Base-by-base conservation (phyloP, 2,113 vertebrate species). In the Heterotilapia buettikoferi region DNA sequence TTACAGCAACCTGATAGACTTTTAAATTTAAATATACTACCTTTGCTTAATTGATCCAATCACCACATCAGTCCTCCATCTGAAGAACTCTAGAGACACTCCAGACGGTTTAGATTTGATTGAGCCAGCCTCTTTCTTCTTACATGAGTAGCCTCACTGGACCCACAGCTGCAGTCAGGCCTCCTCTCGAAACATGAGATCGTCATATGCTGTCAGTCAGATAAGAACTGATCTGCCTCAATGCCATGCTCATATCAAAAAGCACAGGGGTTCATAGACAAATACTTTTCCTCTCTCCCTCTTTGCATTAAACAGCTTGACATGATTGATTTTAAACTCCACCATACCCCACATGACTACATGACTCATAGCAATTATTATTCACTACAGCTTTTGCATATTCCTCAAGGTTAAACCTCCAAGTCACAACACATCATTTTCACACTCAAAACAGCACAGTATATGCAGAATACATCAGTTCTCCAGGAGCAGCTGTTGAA, bases 1-100 rank as follows among this genome's bases (percentile, higher is more conserved):
- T 91, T 84, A 45, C 73, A 76, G 82, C 83, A 81, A 84, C 85
- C 56, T n/a, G 19, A 63, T 86, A 86, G 59, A 81, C 86, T 92
- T 91, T 94, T 91, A 91, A 43, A 85, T 87, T 68, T 63, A 63
- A 63, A 63, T 61, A 59, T 61, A 83, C 16, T 80, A 80, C 84
- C 57, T 89, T 92, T 85, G 19, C 80, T 59, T 90, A 86, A 91
- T 83, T 87, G 90, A 92, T 90, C 90, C 84, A 94, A 92, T 94
- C 91, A 93, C 38, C 76, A 85, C 38, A 78, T 24, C 80, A 43
- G 38, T 81, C 84, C 45, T 87, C 61, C 18, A 40, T 56, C 66
- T 33, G 19, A 31, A 6, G 52, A 81, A 36, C 84, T 93, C 86
- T 29, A 21, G 36, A 80, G 73, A 86, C 84, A 63, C 16, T 31